Evolutionary conservation across 2,113 vertebrate genomes (phyloP).

Genomic region (Nothocercus nigrocapillus): DNA sequence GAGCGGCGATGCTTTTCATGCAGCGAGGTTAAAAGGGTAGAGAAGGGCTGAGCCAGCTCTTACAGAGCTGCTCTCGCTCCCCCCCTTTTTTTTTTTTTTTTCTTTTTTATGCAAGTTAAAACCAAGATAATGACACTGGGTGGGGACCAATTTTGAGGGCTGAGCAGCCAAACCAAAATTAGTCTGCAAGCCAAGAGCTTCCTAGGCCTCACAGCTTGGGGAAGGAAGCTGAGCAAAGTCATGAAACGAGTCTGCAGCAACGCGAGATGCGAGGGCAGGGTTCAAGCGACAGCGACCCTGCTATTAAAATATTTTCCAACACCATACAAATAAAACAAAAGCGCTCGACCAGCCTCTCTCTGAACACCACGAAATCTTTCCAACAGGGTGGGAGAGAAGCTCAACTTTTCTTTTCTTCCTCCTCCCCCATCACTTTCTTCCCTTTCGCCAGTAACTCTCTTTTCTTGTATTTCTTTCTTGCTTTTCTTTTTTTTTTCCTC

Average conservation of each 20-base stretch:
- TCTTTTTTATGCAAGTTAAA: constrained; percentile 84
- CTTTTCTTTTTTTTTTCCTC: background rate
- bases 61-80: background rate
- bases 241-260: constrained; percentile 69
- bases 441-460: constrained; percentile 61
- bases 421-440: constrained; percentile 30
- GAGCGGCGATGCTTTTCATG: background rate
- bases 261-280: constrained; percentile 19
- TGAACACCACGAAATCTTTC: constrained; percentile 46
- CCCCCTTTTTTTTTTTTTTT: background rate
- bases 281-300: constrained; percentile 76
- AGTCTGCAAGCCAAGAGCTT: constrained; percentile 86
- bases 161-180: constrained; percentile 90
- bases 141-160: constrained; percentile 83
- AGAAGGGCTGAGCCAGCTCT: constrained; percentile 58
- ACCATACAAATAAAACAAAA: constrained; percentile 76
- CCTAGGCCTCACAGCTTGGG: constrained; percentile 82
- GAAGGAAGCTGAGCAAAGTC: constrained; percentile 77
- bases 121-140: constrained; percentile 92
- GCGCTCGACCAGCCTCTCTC: constrained; percentile 46
- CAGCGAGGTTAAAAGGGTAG: constrained; percentile 51
- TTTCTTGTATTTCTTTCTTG: constrained; percentile 36
- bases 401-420: background rate
- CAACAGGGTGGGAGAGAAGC: background rate
- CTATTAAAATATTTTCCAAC: constrained; percentile 75